Percentiles rank a stretch among this genome's conserved stretches.
Evolutionary conservation across 2,113 vertebrate genomes (phyloP).

Genomic region (Python bivittatus): DNA sequence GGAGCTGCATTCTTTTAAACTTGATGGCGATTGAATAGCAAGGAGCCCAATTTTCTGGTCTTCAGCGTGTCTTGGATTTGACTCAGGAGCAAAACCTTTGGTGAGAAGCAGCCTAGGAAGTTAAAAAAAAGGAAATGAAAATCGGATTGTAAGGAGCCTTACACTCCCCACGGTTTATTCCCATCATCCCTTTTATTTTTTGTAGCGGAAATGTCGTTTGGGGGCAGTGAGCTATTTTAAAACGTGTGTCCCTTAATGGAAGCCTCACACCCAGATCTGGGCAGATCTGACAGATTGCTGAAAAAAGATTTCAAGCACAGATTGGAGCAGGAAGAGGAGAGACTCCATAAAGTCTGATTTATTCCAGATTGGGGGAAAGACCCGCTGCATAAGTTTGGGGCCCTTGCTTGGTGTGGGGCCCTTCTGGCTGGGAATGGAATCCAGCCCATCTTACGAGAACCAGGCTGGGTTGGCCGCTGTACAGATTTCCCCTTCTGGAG

Average conservation of each 20-base stretch:
- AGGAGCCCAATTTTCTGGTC: background rate
- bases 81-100: background rate
- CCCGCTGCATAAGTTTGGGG: background rate
- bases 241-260: background rate
- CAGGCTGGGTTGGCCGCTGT: background rate
- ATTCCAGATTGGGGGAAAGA: background rate
- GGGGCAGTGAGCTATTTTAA: conserved; percentile 7
- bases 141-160: no score
- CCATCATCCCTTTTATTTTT: background rate
- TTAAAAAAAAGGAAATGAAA: background rate
- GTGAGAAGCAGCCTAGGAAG: background rate
- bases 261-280: background rate
- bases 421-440: background rate
- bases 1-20: no score
- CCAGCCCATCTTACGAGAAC: background rate
- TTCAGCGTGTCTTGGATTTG: no score
- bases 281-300: background rate
- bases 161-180: background rate
- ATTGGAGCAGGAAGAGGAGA: background rate
- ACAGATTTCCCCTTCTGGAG: background rate
- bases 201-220: background rate
- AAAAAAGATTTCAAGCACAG: background rate
- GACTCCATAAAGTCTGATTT: no score
- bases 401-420: background rate
- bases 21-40: background rate